Evolutionary conservation across 1,140 invertebrate genomes (phyloP).

Genomic region (Idris sp.): DNA sequence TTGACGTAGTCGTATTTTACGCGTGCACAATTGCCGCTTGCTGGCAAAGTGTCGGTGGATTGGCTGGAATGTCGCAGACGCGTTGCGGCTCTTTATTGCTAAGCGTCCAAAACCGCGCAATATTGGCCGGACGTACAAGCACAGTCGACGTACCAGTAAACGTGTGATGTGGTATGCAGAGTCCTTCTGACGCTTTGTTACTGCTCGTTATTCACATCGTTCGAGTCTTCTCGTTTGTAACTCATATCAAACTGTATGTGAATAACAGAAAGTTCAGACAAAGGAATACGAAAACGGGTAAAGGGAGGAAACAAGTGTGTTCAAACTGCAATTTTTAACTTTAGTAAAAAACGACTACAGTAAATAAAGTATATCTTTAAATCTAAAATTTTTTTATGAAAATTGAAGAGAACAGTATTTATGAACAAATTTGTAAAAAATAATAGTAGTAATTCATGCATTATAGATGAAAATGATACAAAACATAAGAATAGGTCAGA

Average conservation of each 20-base stretch:
- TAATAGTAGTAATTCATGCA: too few relatives aligned
- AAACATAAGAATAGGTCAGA: constrained; percentile 15
- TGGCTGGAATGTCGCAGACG: constrained; percentile 59
- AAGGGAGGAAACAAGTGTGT: constrained; percentile 9
- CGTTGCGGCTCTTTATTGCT: constrained; percentile 70
- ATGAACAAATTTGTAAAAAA: too few relatives aligned
- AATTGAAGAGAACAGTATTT: too few relatives aligned
- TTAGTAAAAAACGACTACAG: too few relatives aligned
- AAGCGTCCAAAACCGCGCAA: constrained; percentile 71
- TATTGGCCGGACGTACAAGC: constrained; percentile 68
- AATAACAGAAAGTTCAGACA: constrained; percentile 54
- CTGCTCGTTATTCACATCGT: constrained; percentile 68
- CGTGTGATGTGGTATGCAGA: constrained; percentile 70
- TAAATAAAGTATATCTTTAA: too few relatives aligned
- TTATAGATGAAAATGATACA: background rate
- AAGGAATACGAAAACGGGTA: constrained; percentile 36
- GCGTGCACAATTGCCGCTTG: constrained; percentile 49
- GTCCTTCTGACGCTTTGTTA: constrained; percentile 66
- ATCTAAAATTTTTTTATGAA: too few relatives aligned
- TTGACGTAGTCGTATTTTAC: constrained; percentile 48
- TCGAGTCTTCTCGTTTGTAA: constrained; percentile 64
- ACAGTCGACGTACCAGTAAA: constrained; percentile 62
- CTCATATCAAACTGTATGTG: constrained; percentile 50
- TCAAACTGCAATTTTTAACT: too few relatives aligned
- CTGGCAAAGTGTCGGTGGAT: constrained; percentile 34